Base-by-base conservation (phyloP, 2,888 invertebrate genomes). In the Magallana nippona region DNA sequence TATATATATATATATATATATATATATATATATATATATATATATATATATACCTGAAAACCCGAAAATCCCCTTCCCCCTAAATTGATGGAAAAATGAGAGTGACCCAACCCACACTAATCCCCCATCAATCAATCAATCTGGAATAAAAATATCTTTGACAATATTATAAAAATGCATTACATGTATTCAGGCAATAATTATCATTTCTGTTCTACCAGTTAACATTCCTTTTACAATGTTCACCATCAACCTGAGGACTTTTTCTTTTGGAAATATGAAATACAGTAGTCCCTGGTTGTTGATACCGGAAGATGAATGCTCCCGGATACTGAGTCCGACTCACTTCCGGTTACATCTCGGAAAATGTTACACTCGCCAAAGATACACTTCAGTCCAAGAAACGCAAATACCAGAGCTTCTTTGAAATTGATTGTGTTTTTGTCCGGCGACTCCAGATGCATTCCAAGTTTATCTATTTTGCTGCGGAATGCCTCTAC, bases 391-490 rank as follows among this genome's bases (percentile, higher is more conserved):
- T 92, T 88, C 77, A 93, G 86, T 11, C 93, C 93, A 17, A 93
- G 89, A 86, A 93, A 93, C 15, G 92, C 92, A 79, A 91, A 92
- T 22, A 93, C 86, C 15, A 93, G 83, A 8, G 93, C 93, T 82
- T 93, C 93, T 85, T 93, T 93, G 88, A 90, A 93, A 80, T 91
- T 89, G 22, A 93, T 89, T 1, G 91, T 91, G 55, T 91, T 89
- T 27, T 89, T 87, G 77, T 92, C 93, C 1, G 88, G 87, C 10
- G 89, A 85, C 63, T 89, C 87, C 10, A 91, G 62, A 13, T 88
- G 88, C 58, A 90, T 86, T 55, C 84, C 87, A n/a, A 82, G 77
- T n/a, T 83, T 85, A 15, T 83, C 58, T 62, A 93, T 83, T 80
- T 89, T 89, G 3, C 84, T 84, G 32, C 86, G 82, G 55, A 93